Percentiles rank a stretch among this genome's conserved stretches.
These are phyloP conservation scores for Phengaris arion DNA, from an alignment of 2,888 invertebrate species.

Conservation along the genomic window DNA sequence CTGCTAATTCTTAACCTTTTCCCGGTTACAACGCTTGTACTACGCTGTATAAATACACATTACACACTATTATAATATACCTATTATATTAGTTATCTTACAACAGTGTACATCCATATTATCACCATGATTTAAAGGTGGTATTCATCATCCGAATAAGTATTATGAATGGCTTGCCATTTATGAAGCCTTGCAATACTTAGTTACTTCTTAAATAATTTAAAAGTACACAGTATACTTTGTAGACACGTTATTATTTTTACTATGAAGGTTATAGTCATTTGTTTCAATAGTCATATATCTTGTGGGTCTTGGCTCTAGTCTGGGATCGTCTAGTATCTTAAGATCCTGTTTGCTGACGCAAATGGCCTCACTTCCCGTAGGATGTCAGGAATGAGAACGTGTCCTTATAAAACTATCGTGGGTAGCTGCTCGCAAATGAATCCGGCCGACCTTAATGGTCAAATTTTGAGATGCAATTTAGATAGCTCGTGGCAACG, in stretches of 20 bases:
- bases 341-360: slow-evolving; percentile 67
- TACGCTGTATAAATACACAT: too few relatives aligned
- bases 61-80: too few relatives aligned
- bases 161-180: too few relatives aligned
- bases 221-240: not conserved
- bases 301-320: slow-evolving; percentile 46
- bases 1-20: too few relatives aligned
- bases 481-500: slow-evolving; percentile 34
- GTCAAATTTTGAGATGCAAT: slow-evolving; percentile 39
- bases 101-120: too few relatives aligned
- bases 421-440: slow-evolving; percentile 40
- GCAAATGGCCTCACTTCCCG: slow-evolving; percentile 70
- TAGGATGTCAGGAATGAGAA: slow-evolving; percentile 77
- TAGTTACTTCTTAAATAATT: too few relatives aligned
- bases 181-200: too few relatives aligned
- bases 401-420: slow-evolving; percentile 74
- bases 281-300: slow-evolving; percentile 51
- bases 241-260: slow-evolving; percentile 40
- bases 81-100: too few relatives aligned
- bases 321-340: slow-evolving; percentile 62
- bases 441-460: slow-evolving; percentile 40
- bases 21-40: too few relatives aligned
- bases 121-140: too few relatives aligned
- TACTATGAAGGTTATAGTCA: slow-evolving; percentile 45
- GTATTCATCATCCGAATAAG: too few relatives aligned